These are phyloP conservation scores for Myotis findleyi DNA, from an alignment of 2,797 vertebrate genomes.

Conservation along the genomic window DNA sequence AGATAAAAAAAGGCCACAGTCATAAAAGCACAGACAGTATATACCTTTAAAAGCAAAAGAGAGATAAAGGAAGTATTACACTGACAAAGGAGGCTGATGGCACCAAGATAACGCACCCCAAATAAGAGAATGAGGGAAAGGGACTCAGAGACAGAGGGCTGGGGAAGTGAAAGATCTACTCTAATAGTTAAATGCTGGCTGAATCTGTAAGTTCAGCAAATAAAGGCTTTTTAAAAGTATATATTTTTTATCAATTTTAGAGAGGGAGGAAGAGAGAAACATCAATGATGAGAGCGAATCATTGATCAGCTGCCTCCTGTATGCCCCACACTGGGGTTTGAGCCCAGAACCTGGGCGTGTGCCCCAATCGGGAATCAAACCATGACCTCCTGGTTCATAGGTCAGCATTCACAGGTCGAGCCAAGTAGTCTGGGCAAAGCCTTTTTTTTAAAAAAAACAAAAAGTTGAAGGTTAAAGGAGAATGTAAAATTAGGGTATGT, in stretches of 20 bases:
- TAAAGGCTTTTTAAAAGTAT: not conserved
- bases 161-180: not conserved
- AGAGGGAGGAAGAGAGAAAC: too few relatives aligned
- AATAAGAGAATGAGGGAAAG: not conserved
- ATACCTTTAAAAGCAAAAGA: not conserved
- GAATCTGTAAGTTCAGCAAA: not conserved
- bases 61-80: not conserved
- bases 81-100: not conserved
- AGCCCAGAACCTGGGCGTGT: too few relatives aligned
- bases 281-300: too few relatives aligned
- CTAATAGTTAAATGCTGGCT: not conserved
- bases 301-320: too few relatives aligned
- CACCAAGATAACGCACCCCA: not conserved
- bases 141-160: not conserved
- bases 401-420: too few relatives aligned
- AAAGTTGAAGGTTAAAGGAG: not conserved
- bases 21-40: not conserved
- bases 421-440: too few relatives aligned
- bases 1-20: not conserved
- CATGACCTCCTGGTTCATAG: too few relatives aligned
- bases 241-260: too few relatives aligned
- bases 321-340: too few relatives aligned
- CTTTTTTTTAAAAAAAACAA: not conserved
- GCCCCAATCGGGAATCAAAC: too few relatives aligned
- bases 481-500: not conserved